Conservation (phyloP, 2,888 invertebrate species). For the Callyntrura guangdongensis region DNA sequence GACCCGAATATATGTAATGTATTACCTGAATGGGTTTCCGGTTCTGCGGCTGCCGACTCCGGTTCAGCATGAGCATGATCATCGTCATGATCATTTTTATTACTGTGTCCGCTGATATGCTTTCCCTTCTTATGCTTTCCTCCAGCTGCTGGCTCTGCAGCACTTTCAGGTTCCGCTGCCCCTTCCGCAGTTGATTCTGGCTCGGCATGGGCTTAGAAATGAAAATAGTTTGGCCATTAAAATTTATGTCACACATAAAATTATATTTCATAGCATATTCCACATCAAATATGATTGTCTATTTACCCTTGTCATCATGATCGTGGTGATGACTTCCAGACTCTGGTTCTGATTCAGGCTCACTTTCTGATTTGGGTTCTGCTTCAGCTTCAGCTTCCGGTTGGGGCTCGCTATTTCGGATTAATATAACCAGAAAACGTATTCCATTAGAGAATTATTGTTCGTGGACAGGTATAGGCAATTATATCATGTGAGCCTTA, state of each 20-base stretch:
- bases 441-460: not conserved
- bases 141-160: conserved; percentile 86
- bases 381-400: conserved; percentile 86
- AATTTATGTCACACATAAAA: no score
- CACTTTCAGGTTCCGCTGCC: conserved; percentile 86
- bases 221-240: not conserved
- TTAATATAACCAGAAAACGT: not conserved
- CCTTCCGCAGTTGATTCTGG: conserved; percentile 84
- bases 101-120: conserved; percentile 84
- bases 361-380: conserved; percentile 82
- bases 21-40: conserved; percentile 85
- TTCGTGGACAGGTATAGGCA: no score
- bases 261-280: not conserved
- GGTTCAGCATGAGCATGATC: conserved; percentile 85
- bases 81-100: conserved; percentile 71
- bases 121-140: conserved; percentile 86
- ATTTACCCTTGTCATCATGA: conserved; percentile 36
- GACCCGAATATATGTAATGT: no score
- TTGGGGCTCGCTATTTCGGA: conserved; percentile 84
- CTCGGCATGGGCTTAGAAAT: conserved; percentile 82
- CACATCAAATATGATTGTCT: not conserved
- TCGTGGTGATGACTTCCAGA: conserved; percentile 60
- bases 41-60: conserved; percentile 85
- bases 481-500: not conserved
- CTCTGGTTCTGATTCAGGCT: conserved; percentile 61